phyloP scores from a whole-genome alignment of 1,140 invertebrate genomes.

The Diorhabda sublineata region DNA sequence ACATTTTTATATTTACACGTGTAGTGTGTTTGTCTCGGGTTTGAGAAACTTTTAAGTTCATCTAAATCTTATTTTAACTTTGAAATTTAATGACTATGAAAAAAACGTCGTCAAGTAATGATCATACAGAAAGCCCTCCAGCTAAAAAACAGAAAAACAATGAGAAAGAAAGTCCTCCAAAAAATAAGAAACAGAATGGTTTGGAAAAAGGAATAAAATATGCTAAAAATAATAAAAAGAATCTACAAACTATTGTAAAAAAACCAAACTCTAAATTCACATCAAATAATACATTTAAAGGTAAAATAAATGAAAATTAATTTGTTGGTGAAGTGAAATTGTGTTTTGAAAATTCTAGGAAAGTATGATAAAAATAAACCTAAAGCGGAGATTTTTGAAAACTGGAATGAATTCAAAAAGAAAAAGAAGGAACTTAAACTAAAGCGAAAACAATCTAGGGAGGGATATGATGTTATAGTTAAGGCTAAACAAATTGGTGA shows the following conservation, averaged over 20 bases:
- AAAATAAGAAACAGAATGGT: conserved; percentile 1
- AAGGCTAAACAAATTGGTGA: conserved; percentile 76
- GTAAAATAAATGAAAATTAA: not conserved
- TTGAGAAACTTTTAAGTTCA: no score
- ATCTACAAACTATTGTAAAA: conserved; percentile 20
- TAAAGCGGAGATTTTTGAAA: conserved; percentile 43
- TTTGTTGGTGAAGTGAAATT: not conserved
- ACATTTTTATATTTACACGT: no score
- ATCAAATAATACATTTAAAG: not conserved
- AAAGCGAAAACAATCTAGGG: conserved; percentile 56
- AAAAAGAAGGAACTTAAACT: conserved; percentile 65
- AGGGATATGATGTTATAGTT: conserved; percentile 63
- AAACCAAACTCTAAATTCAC: conserved; percentile 15
- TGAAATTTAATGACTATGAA: not conserved
- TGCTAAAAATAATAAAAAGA: conserved; percentile 23
- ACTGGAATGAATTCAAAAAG: conserved; percentile 71
- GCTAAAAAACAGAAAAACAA: conserved; percentile 4
- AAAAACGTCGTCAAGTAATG: not conserved
- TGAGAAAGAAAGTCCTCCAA: not conserved
- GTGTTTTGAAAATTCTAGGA: conserved; percentile 1
- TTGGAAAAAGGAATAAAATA: conserved; percentile 18
- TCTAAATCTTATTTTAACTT: no score
- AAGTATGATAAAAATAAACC: conserved; percentile 11
- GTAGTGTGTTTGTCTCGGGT: no score
- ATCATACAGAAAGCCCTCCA: not conserved